These are phyloP conservation scores for Mesorhabditis sp. DNA, from an alignment of 2,888 invertebrate genomes.

Conservation along the genomic window DNA sequence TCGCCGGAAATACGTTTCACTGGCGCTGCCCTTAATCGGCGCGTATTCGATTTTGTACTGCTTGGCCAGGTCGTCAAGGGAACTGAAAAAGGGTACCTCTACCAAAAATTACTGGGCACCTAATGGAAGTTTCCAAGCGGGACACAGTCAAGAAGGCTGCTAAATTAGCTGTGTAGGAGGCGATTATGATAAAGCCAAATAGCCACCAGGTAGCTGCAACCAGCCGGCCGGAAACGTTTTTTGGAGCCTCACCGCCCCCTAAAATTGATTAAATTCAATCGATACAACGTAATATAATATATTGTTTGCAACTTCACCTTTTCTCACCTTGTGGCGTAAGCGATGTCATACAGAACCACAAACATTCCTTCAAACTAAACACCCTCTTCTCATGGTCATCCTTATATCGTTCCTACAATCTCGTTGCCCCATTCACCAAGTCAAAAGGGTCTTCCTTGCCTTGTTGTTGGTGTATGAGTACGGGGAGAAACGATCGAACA, in stretches of 20 bases:
- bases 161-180: conserved; percentile 94
- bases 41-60: conserved; percentile 95
- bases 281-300: not conserved
- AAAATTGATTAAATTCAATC: conserved; percentile 10
- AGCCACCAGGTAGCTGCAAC: conserved; percentile 94
- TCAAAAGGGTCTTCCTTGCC: conserved; percentile 17
- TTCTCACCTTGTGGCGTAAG: conserved; percentile 75
- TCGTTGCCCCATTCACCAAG: not conserved
- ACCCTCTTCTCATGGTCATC: conserved; percentile 71
- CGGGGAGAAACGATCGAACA: conserved; percentile 93
- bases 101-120: conserved; percentile 19
- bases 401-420: conserved; percentile 66
- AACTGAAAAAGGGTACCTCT: conserved; percentile 28
- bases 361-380: conserved; percentile 88
- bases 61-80: conserved; percentile 84
- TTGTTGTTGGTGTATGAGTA: conserved; percentile 88
- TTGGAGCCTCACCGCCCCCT: conserved; percentile 91
- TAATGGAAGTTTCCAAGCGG: conserved; percentile 52
- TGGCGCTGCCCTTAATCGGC: conserved; percentile 79
- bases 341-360: conserved; percentile 99
- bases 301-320: conserved; percentile 3
- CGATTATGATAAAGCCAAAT: conserved; percentile 96
- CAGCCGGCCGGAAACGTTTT: conserved; percentile 87
- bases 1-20: conserved; percentile 87
- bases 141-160: conserved; percentile 88